Evolutionary conservation across 2,797 vertebrate genomes (phyloP).

Genomic region (Enteromius fasciolatus): DNA sequence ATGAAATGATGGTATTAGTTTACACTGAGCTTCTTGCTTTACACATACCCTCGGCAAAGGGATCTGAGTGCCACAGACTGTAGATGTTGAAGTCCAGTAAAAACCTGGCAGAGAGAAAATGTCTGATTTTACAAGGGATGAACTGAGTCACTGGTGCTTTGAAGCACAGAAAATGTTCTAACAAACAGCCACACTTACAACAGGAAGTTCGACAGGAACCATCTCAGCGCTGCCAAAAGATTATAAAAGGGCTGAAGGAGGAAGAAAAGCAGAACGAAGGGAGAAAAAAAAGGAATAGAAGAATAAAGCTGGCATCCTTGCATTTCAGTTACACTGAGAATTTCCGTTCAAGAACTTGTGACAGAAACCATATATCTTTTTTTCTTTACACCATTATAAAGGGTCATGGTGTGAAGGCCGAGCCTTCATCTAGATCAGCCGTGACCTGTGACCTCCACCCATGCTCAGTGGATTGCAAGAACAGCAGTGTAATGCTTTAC

Average conservation of each 20-base stretch:
- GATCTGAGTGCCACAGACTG: slow-evolving; percentile 75
- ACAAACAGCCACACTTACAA: slow-evolving; percentile 72
- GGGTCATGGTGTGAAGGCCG: neutral
- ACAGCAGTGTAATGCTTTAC: neutral
- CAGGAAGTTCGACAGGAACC: slow-evolving; percentile 78
- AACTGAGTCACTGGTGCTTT: slow-evolving; percentile 9
- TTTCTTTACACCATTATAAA: neutral
- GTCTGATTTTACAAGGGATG: slow-evolving; percentile 37
- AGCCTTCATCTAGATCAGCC: neutral
- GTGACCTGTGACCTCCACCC: slow-evolving; percentile 16
- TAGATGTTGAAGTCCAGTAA: slow-evolving; percentile 80
- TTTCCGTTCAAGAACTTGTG: neutral
- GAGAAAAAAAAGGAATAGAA: neutral
- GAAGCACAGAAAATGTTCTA: neutral
- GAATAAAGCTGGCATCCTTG: slow-evolving; percentile 7
- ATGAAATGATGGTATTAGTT: neutral
- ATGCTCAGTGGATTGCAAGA: neutral
- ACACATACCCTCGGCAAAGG: slow-evolving; percentile 77
- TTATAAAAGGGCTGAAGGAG: slow-evolving; percentile 71
- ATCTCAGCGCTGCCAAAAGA: slow-evolving; percentile 74
- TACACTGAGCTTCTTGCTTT: neutral
- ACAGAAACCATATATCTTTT: neutral
- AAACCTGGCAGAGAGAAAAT: slow-evolving; percentile 68
- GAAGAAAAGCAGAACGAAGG: slow-evolving; percentile 20
- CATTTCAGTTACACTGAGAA: neutral